phyloP scores from a whole-genome alignment of 35 echinoderm and acorn worm species.

The Apostichopus japonicus region DNA sequence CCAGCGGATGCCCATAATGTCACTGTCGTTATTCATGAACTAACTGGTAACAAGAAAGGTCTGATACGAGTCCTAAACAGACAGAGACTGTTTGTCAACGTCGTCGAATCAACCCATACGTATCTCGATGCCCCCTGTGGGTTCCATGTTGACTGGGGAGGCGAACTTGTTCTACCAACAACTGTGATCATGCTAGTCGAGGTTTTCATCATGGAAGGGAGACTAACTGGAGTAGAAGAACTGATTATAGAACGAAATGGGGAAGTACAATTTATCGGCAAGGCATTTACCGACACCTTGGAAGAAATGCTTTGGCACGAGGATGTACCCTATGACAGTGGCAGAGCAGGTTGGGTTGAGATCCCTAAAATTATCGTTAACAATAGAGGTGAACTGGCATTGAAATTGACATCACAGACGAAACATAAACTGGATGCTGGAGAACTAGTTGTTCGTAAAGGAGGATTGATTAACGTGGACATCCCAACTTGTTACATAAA shows the following conservation, averaged over 20 bases:
- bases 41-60: slow-evolving; percentile 84
- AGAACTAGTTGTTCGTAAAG: slow-evolving; percentile 67
- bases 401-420: slow-evolving; percentile 32
- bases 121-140: slow-evolving; percentile 94
- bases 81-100: slow-evolving; percentile 79
- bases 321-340: slow-evolving; percentile 67
- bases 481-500: slow-evolving; percentile 54
- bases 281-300: slow-evolving; percentile 64
- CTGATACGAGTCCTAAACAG: slow-evolving; percentile 71
- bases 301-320: slow-evolving; percentile 67
- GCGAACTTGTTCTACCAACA: slow-evolving; percentile 81
- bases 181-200: slow-evolving; percentile 72
- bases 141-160: slow-evolving; percentile 71
- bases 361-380: slow-evolving; percentile 64
- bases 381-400: slow-evolving; percentile 61
- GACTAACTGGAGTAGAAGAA: slow-evolving; percentile 85
- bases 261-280: slow-evolving; percentile 67
- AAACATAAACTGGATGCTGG: slow-evolving; percentile 64
- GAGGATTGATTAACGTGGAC: slow-evolving; percentile 62
- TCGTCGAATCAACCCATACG: slow-evolving; percentile 86
- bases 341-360: slow-evolving; percentile 47
- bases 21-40: slow-evolving; percentile 85
- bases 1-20: slow-evolving; percentile 79
- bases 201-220: slow-evolving; percentile 73
- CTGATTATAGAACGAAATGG: slow-evolving; percentile 72